phyloP scores from a whole-genome alignment of 2,113 vertebrate species.

The Gobius niger region DNA sequence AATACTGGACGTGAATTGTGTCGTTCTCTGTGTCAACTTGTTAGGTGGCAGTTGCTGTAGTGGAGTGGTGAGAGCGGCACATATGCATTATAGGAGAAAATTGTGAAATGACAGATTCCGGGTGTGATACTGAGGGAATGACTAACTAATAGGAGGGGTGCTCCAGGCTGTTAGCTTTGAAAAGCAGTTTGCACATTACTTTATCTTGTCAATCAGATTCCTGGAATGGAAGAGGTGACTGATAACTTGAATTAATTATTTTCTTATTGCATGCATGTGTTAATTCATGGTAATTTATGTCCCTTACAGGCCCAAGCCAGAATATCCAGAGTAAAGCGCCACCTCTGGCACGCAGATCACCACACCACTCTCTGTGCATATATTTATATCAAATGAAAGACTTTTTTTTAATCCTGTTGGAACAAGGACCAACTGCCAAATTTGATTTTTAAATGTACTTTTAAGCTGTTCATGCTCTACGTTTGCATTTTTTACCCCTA shows the following conservation, averaged over 20 bases:
- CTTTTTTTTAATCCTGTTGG: conserved; percentile 73
- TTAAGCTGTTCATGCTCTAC: conserved; percentile 69
- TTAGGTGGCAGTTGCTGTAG: conserved; percentile 75
- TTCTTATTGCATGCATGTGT: conserved; percentile 78
- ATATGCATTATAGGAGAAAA: conserved; percentile 82
- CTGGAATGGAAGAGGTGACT: conserved; percentile 78
- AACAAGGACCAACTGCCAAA: conserved; percentile 72
- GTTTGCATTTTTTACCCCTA: conserved; percentile 55
- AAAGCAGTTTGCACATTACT: conserved; percentile 80
- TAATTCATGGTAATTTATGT: conserved; percentile 80
- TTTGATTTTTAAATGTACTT: conserved; percentile 74
- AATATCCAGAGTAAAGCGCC: conserved; percentile 76
- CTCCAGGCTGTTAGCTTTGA: conserved; percentile 81
- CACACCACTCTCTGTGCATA: conserved; percentile 74
- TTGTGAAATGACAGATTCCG: conserved; percentile 83
- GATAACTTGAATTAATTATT: conserved; percentile 81
- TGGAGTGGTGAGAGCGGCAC: conserved; percentile 79
- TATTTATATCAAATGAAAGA: conserved; percentile 77
- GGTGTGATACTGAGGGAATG: conserved; percentile 83
- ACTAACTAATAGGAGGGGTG: conserved; percentile 84
- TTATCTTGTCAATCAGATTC: conserved; percentile 82
- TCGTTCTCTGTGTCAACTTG: conserved; percentile 74
- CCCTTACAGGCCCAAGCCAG: conserved; percentile 76
- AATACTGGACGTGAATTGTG: conserved; percentile 74
- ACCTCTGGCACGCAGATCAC: conserved; percentile 77